Evolutionary conservation across 2,888 invertebrate species (phyloP).

Genomic region (Cosmia pyralina): DNA sequence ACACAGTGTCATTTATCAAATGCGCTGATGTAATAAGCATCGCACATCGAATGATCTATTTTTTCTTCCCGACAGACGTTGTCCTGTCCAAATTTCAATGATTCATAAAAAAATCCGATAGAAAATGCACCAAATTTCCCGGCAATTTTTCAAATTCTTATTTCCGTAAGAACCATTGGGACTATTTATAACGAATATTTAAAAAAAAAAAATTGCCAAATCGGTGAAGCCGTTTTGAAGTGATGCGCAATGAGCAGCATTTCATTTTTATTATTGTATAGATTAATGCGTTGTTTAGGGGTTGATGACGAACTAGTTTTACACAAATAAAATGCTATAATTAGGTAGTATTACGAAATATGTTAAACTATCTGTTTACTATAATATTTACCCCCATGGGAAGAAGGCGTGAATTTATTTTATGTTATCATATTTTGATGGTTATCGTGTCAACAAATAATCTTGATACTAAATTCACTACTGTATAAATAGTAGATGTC

Average conservation of each 20-base stretch:
- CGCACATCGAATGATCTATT: neutral
- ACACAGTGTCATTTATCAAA: neutral
- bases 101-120: neutral
- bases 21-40: neutral
- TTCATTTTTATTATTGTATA: too few relatives aligned
- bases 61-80: neutral
- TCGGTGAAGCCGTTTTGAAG: neutral
- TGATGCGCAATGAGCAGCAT: neutral
- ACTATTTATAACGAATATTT: neutral
- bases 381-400: too few relatives aligned
- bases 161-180: neutral
- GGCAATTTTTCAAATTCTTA: neutral
- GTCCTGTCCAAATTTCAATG: neutral
- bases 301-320: neutral
- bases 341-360: neutral
- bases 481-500: conserved; percentile 26
- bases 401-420: too few relatives aligned
- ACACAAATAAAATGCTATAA: too few relatives aligned
- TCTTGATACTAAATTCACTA: conserved; percentile 17
- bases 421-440: neutral
- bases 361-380: neutral
- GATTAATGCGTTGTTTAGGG: too few relatives aligned
- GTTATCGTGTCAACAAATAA: conserved; percentile 22
- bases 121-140: too few relatives aligned
- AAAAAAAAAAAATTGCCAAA: neutral